Evolutionary conservation across 2,888 invertebrate genomes (phyloP).

Genomic region (Psylliodes chrysocephalus): DNA sequence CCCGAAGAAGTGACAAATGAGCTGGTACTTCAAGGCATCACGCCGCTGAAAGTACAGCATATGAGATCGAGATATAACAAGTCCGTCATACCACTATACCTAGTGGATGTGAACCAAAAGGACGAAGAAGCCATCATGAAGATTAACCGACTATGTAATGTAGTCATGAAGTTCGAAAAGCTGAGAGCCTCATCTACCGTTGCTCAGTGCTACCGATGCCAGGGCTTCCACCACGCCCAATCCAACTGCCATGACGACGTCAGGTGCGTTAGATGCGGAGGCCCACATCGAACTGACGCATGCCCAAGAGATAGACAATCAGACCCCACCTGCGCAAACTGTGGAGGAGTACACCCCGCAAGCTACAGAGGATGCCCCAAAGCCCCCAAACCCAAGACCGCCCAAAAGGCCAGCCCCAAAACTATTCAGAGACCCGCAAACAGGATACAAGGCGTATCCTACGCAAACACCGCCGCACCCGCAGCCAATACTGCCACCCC

Average conservation of each 20-base stretch:
- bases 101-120: not conserved
- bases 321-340: not conserved
- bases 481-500: too few relatives aligned
- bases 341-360: conserved; percentile 4
- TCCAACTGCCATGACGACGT: not conserved
- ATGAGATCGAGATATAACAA: not conserved
- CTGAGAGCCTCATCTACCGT: not conserved
- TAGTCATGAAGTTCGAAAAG: not conserved
- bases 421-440: not conserved
- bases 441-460: not conserved
- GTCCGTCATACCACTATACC: not conserved
- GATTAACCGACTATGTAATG: not conserved
- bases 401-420: not conserved
- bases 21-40: not conserved
- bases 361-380: conserved; percentile 11
- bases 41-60: not conserved
- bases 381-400: not conserved
- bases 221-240: conserved; percentile 9
- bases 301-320: not conserved
- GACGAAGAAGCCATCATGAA: not conserved
- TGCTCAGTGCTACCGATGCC: not conserved
- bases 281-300: not conserved
- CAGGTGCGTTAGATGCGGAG: not conserved
- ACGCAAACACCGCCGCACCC: too few relatives aligned
- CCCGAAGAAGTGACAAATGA: not conserved